Evolutionary conservation across 2,888 invertebrate species (phyloP).

Genomic region (Pachycephus smyrnensis): DNA sequence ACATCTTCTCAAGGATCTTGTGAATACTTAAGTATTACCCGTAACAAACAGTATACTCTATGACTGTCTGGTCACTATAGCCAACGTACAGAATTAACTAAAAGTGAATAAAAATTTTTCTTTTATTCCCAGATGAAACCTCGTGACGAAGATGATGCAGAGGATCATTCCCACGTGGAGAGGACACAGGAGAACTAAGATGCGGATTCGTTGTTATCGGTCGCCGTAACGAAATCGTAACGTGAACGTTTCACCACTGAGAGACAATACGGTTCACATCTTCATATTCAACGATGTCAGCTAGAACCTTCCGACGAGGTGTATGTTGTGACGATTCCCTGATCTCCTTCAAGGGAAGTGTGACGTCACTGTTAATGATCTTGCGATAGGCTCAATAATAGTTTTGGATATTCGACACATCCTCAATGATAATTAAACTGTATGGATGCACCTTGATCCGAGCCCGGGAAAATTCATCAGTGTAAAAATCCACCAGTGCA

Average conservation of each 20-base stretch:
- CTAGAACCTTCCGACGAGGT: neutral
- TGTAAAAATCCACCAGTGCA: neutral
- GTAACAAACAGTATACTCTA: neutral
- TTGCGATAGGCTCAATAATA: neutral
- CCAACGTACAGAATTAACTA: neutral
- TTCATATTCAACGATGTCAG: neutral
- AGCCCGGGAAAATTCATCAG: neutral
- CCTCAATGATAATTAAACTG: neutral
- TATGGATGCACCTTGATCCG: neutral
- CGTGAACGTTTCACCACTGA: neutral
- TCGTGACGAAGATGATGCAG: neutral
- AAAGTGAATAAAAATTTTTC: neutral
- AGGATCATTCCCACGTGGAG: neutral
- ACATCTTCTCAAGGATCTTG: constrained; percentile 40
- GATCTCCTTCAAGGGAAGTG: neutral
- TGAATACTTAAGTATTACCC: neutral
- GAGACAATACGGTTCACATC: neutral
- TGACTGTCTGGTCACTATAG: neutral
- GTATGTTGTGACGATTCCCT: neutral
- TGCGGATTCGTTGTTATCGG: neutral
- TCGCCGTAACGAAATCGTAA: neutral
- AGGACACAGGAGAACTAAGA: neutral
- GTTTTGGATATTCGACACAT: neutral
- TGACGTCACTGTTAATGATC: neutral
- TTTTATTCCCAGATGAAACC: neutral